Evolutionary conservation across 2,113 vertebrate genomes (phyloP), one percentile per base, ranked within the genome.

Genomic region (Rutilus rutilus): DNA sequence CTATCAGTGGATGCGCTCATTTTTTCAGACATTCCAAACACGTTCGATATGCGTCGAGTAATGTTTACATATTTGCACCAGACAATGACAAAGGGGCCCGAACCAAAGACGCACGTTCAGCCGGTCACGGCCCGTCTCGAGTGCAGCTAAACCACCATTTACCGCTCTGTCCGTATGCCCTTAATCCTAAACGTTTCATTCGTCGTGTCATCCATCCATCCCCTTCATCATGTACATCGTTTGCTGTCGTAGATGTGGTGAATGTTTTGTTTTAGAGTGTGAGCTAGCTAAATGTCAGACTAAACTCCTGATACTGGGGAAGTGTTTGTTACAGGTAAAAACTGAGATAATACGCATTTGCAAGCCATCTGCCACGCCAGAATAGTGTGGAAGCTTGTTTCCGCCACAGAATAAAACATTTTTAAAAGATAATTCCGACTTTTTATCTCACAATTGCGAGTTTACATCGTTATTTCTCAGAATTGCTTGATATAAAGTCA

Each of bases 231-330:
- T 65, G 57, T 45, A 14, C 47, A 1, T 88, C 89, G 93, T 91
- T 92, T 91, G 50, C 89, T 93, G 67, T 71, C 92, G 77, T 95
- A 91, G 93, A 90, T 94, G 93, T 93, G 88, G 90, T 92, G 90
- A 91, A 93, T 92, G 92, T 94, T 93, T 92, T 92, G 92, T 89
- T 89, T 87, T 92, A 91, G 88, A 92, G 92, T 93, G 92, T 89
- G 79, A 79, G 62, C 73, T 83, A 45, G 59, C 57, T 47, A 27
- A 64, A 64, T 88, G 84, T 15, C 39, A 47, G 39, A 80, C 78
- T 80, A 47, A 80, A 80, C 78, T 80, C 78, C 39, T 10, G 39
- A 80, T 80, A 45, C 7, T 8, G 78, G 5, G 36, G 4, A 39
- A 14, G 27, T 59, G 19, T 78, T 78, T 78, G 71, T 74, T 74